Conservation (phyloP, 2,113 vertebrate species). For the Nothoprocta pentlandii region DNA sequence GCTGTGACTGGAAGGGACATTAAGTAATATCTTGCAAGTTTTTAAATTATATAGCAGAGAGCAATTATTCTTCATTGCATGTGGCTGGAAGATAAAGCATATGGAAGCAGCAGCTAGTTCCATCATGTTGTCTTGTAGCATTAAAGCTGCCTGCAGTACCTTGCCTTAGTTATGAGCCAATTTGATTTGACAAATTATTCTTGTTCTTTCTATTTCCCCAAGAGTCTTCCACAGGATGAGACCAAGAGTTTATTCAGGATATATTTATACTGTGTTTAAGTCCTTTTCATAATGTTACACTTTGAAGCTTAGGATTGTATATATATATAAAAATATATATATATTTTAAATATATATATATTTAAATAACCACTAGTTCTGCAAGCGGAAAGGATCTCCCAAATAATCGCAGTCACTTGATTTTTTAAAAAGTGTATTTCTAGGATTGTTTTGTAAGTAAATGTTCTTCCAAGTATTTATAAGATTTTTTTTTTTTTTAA, state of each 20-base stretch:
- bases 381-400: not conserved
- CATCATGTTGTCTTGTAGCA: not conserved
- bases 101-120: not conserved
- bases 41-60: not conserved
- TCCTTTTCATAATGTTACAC: not conserved
- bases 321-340: not conserved
- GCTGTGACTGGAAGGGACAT: not conserved
- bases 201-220: not conserved
- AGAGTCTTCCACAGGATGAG: not conserved
- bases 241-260: not conserved
- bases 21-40: not conserved
- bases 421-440: not conserved
- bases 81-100: not conserved
- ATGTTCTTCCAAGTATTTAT: not conserved
- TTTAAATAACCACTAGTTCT: not conserved
- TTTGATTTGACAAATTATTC: not conserved
- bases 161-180: not conserved
- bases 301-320: constrained; percentile 14
- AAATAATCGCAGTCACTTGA: not conserved
- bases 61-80: not conserved
- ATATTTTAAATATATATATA: not conserved
- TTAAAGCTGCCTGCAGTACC: not conserved
- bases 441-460: not conserved
- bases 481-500: not conserved
- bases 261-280: constrained; percentile 6